Percentiles rank a stretch among this genome's conserved stretches.
These are phyloP conservation scores for Nautilus pompilius DNA, from an alignment of 1,140 invertebrate species.

Conservation along the genomic window DNA sequence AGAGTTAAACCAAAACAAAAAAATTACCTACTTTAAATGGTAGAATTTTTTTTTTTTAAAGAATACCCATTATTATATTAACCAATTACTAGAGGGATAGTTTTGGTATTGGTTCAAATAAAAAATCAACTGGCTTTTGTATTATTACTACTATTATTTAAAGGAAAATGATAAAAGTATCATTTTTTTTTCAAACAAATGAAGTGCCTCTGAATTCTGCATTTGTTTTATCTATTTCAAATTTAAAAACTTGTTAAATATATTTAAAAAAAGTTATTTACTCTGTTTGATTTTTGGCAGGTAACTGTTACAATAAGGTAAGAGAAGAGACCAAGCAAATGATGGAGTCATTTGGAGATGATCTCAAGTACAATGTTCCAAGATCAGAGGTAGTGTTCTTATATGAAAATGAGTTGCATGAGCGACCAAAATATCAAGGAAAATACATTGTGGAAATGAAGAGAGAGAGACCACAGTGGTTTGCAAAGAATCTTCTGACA, in stretches of 20 bases:
- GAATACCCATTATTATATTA: too few relatives aligned
- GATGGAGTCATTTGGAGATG: slow-evolving; percentile 69
- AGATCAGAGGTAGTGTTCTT: slow-evolving; percentile 80
- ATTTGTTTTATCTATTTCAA: neutral
- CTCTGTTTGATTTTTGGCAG: slow-evolving; percentile 54
- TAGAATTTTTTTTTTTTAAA: too few relatives aligned
- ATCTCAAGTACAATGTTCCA: slow-evolving; percentile 65
- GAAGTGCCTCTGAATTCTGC: neutral
- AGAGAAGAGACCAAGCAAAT: slow-evolving; percentile 75
- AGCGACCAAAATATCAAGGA: slow-evolving; percentile 54
- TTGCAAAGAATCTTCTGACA: slow-evolving; percentile 76
- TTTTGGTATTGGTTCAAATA: neutral
- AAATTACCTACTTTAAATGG: too few relatives aligned
- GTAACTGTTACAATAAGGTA: slow-evolving; percentile 76
- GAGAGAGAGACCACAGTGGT: slow-evolving; percentile 74
- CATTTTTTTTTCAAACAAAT: neutral
- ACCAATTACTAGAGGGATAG: too few relatives aligned
- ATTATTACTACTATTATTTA: neutral
- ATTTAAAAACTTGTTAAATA: neutral
- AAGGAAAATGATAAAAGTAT: neutral
- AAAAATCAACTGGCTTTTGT: neutral
- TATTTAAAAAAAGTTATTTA: neutral
- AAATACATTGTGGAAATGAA: slow-evolving; percentile 73
- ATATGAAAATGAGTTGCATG: slow-evolving; percentile 73
- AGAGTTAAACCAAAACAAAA: too few relatives aligned